These are phyloP conservation scores for Eulemur rufifrons DNA, from an alignment of 2,113 vertebrate genomes.

Conservation along the genomic window DNA sequence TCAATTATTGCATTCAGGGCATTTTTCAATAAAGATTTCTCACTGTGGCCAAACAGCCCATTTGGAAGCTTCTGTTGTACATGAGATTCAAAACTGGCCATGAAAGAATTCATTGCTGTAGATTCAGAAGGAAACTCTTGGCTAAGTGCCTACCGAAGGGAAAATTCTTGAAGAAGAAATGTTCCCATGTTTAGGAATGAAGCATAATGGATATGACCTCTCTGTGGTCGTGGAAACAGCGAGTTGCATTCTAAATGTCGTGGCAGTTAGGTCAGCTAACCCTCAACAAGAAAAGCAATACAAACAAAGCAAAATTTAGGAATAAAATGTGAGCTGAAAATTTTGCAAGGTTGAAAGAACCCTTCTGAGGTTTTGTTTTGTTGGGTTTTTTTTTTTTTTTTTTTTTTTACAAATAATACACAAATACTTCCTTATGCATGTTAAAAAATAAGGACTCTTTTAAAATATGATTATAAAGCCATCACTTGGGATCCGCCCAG, in stretches of 20 bases:
- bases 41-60: slow-evolving; percentile 48
- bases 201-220: accelerated
- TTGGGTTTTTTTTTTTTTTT: neutral
- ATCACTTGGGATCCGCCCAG: neutral
- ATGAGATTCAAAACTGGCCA: neutral
- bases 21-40: slow-evolving; percentile 44
- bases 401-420: neutral
- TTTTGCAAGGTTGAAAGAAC: neutral
- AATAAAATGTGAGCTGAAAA: neutral
- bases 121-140: neutral
- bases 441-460: neutral
- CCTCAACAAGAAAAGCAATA: neutral
- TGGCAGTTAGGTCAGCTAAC: neutral
- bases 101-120: neutral
- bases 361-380: neutral
- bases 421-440: neutral
- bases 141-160: neutral
- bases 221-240: neutral
- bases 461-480: neutral
- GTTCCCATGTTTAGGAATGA: too few relatives aligned
- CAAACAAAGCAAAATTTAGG: neutral
- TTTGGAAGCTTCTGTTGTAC: neutral
- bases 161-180: neutral
- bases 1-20: slow-evolving; percentile 52
- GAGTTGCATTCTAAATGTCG: neutral